Conservation (phyloP, 2,113 vertebrate species). For the Pitta sordida region DNA sequence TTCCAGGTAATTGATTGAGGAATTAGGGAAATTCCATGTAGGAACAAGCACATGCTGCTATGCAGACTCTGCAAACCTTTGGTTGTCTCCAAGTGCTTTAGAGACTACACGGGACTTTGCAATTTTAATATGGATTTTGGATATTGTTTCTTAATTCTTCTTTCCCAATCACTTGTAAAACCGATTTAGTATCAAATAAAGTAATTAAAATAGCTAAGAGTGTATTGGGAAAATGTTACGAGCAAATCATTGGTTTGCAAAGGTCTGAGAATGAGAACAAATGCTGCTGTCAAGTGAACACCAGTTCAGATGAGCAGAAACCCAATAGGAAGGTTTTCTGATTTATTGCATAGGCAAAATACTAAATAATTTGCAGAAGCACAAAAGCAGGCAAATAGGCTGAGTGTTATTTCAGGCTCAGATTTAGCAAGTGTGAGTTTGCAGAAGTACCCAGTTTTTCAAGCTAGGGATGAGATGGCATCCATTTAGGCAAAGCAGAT, state of each 20-base stretch:
- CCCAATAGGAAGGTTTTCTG: background rate
- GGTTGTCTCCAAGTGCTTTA: background rate
- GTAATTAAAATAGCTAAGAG: background rate
- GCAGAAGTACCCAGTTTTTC: background rate
- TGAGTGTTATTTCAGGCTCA: background rate
- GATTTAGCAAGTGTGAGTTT: background rate
- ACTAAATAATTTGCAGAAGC: background rate
- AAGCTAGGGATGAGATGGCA: background rate
- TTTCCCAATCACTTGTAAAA: background rate
- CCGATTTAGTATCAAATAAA: background rate
- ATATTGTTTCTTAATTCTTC: background rate
- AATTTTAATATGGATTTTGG: slow-evolving; percentile 11
- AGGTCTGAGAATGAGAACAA: background rate
- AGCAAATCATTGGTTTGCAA: background rate
- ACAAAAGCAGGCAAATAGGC: background rate
- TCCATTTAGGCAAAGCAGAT: background rate
- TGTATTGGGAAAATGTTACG: background rate
- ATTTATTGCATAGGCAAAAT: background rate
- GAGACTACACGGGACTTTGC: background rate
- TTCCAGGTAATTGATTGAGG: slow-evolving; percentile 51
- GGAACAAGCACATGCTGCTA: background rate
- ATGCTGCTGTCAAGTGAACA: background rate
- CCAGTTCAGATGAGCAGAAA: background rate
- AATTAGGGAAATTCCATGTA: slow-evolving; percentile 46
- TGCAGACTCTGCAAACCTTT: background rate